Evolutionary conservation across 2,888 invertebrate genomes (phyloP), one percentile per base, ranked within the genome.

Genomic region (Sinohyriopsis cumingii): DNA sequence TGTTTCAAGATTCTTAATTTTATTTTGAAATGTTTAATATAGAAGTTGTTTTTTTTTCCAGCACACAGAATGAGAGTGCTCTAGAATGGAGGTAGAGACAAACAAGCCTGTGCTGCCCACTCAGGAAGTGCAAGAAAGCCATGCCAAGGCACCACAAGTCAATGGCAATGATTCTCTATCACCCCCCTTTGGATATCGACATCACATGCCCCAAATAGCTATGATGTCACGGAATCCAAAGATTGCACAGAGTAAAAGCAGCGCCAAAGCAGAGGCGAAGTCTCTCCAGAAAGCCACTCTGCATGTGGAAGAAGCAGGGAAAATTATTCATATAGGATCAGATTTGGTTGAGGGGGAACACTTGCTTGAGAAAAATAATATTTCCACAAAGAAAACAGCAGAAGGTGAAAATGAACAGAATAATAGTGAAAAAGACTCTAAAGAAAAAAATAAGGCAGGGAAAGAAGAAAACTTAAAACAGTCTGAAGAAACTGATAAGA

Each of bases 181-280:
- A 45, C 45, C 79, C 28, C 57, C 69, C 19, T 71, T 76, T 64
- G 83, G 84, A 12, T 83, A 83, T 28, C 64, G 81, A 60, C 86
- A 86, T 68, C 80, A 82, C 55, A 71, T 86, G n/a, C 86, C 86
- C 20, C 86, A 86, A 65, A 83, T 86, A 22, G 81, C 86, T 5
- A 79, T 79, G 5, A 79, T 84, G 82, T 76, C 79, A 9, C 69
- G 82, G 9, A 84, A 81, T 68, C 73, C 81, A 12, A 84, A 85
- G 71, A 87, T 85, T 60, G 86, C 85, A 18, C 86, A 87, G 68
- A 87, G 86, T 75, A 87, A 87, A 71, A 75, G 80, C 1, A 81
- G 81, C 45, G 79, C 78, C 4, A 85, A 85, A 59, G 64, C 77
- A 28, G 79, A 76, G 22, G 56, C 65, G 4, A 72, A 67, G 19